Evolutionary conservation across 2,888 invertebrate species (phyloP).

Genomic region (Frankliniella intonsa): DNA sequence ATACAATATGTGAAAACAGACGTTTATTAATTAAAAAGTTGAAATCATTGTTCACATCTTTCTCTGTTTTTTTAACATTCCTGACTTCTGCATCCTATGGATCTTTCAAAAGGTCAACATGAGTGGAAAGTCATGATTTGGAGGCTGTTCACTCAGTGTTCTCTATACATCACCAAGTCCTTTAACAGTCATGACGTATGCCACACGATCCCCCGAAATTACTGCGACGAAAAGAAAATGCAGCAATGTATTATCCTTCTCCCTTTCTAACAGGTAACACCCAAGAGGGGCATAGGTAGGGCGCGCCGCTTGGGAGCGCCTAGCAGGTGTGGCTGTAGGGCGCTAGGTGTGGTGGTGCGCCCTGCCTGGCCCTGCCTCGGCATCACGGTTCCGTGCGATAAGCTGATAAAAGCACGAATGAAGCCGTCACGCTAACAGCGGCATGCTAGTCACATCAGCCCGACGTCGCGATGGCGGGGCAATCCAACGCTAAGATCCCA

Average conservation of each 20-base stretch:
- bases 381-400: background rate
- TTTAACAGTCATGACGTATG: no score
- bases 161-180: no score
- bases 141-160: no score
- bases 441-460: background rate
- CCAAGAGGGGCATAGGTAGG: background rate
- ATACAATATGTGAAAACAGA: background rate
- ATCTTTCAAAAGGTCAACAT: no score
- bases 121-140: no score
- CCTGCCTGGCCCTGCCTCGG: background rate
- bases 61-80: background rate
- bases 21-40: background rate
- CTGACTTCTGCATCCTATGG: no score
- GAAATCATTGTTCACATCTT: background rate
- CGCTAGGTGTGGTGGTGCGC: background rate
- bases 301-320: background rate
- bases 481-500: background rate
- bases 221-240: background rate
- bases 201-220: background rate
- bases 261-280: background rate
- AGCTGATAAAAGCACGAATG: conserved; percentile 12
- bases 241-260: background rate
- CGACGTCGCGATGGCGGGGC: background rate
- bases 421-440: background rate
- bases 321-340: background rate